Evolutionary conservation across 2,113 vertebrate genomes (phyloP), one percentile per base, ranked within the genome.

Genomic region (Pseudopipra pipra): DNA sequence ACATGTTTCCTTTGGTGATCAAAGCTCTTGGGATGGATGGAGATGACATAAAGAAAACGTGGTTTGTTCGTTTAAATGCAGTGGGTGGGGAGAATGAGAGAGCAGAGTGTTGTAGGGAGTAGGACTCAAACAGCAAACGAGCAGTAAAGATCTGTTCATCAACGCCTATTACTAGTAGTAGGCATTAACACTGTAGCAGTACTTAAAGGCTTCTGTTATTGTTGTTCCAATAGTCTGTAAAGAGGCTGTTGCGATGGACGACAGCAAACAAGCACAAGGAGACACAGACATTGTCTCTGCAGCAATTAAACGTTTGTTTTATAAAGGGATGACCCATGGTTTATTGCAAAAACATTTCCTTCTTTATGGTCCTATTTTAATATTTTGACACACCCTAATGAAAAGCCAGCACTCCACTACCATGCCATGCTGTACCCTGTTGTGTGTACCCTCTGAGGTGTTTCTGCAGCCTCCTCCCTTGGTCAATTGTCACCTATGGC

Each of bases 1-100:
- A 51, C 81, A 61, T 15, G n/a, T 78, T 95, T 71, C 74, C 85
- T 89, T 82, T 62, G 74, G 84, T 93, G 93, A 95, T 96, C 96
- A 97, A 96, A 96, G 93, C 87, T 35, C 89, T 68, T 46, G 54
- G 61, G 81, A 92, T 58, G 71, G 94, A 92, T 92, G 71, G 52
- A 70, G 84, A 54, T 84, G 94, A 79, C 93, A 95, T n/a, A 44
- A 91, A 91, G 91, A 89, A 95, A 94, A 92, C 49, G 20, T 95
- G 93, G 91, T 87, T 96, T 97, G 96, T 95, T 96, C 33, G 10
- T 96, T 92, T 95, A 96, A 96, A 68, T 95, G 91, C 84, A 47
- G 80, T 95, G 89, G 96, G 96, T 95, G 95, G 86, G 86, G 47
- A 97, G 76, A 91, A 72, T 25, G 89, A 95, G 83, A 59, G 82